These are phyloP conservation scores for Calvadosia cruxmelitensis DNA, from an alignment of 30 jellyfish, hydroid and myxozoan species.

Conservation along the genomic window DNA sequence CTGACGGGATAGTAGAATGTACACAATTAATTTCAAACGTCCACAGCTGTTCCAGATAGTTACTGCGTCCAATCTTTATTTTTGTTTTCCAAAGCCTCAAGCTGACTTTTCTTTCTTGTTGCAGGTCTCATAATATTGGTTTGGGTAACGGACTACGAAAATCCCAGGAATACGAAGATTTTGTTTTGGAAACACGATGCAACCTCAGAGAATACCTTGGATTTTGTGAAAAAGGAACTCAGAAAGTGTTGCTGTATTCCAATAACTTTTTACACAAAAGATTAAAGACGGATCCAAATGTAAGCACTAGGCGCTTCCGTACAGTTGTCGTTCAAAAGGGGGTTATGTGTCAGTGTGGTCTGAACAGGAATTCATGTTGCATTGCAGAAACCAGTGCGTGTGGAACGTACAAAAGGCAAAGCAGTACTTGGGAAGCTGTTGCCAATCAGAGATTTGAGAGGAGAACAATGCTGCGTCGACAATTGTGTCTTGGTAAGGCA, in stretches of 20 bases:
- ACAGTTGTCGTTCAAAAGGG: too few relatives aligned
- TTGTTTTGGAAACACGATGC: slow-evolving; percentile 49
- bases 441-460: slow-evolving; percentile 59
- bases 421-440: slow-evolving; percentile 72
- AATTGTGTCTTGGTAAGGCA: slow-evolving; percentile 68
- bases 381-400: slow-evolving; percentile 75
- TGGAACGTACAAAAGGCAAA: slow-evolving; percentile 71
- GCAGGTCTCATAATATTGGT: slow-evolving; percentile 23
- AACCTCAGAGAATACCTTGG: slow-evolving; percentile 35
- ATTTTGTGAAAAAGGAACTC: slow-evolving; percentile 77
- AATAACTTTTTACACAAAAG: slow-evolving; percentile 71
- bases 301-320: slow-evolving; percentile 2
- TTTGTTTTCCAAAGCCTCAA: too few relatives aligned
- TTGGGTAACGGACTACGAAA: slow-evolving; percentile 86
- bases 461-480: slow-evolving; percentile 76
- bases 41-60: too few relatives aligned
- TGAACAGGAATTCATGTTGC: too few relatives aligned
- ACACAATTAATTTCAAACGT: too few relatives aligned
- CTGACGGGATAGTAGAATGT: too few relatives aligned
- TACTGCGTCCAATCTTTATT: too few relatives aligned
- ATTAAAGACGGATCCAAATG: slow-evolving; percentile 85
- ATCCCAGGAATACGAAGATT: slow-evolving; percentile 62
- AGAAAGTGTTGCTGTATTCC: slow-evolving; percentile 51
- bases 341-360: too few relatives aligned
- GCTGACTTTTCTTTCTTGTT: neutral